A percentile compares a stretch with the other conserved stretches of the same genome.
phyloP scores from a whole-genome alignment of 2,888 invertebrate species.

The Ormyrus labotus region DNA sequence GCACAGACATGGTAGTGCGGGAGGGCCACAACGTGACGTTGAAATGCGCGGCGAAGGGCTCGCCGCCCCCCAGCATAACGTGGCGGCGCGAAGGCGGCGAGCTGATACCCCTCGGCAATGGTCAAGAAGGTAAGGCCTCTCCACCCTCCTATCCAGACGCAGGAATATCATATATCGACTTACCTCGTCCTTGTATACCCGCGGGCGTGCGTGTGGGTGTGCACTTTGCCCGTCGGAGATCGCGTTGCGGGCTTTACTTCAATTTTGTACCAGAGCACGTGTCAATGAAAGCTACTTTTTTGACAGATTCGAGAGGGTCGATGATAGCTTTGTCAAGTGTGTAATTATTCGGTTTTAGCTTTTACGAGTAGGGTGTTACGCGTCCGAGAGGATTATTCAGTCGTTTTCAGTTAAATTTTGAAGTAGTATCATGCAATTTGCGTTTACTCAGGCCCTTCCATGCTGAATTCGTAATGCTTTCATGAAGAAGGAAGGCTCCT shows the following conservation, averaged over 20 bases:
- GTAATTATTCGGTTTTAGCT: too few species aligned
- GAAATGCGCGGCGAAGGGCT: slow-evolving; percentile 91
- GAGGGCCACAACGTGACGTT: slow-evolving; percentile 92
- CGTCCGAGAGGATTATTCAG: too few species aligned
- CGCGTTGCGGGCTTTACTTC: slow-evolving; percentile 9
- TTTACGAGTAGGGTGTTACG: too few species aligned
- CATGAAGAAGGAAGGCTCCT: not conserved
- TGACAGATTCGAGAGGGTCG: too few species aligned
- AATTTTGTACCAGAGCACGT: not conserved
- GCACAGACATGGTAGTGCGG: slow-evolving; percentile 89
- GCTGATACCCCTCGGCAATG: slow-evolving; percentile 83
- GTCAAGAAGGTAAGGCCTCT: slow-evolving; percentile 80
- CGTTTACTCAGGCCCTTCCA: too few species aligned
- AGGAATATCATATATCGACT: slow-evolving; percentile 24
- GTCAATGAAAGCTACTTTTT: not conserved
- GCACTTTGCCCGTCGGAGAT: not conserved
- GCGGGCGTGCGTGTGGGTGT: too few species aligned
- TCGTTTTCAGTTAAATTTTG: too few species aligned
- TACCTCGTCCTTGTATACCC: not conserved
- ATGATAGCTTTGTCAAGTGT: too few species aligned
- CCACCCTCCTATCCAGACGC: not conserved
- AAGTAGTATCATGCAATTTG: too few species aligned
- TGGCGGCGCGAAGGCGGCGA: slow-evolving; percentile 90
- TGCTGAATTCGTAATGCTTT: too few species aligned
- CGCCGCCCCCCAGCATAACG: slow-evolving; percentile 86